Evolutionary conservation across 1,140 invertebrate species (phyloP), one percentile per base, ranked within the genome.

Genomic region (Tetraneura akinire): DNA sequence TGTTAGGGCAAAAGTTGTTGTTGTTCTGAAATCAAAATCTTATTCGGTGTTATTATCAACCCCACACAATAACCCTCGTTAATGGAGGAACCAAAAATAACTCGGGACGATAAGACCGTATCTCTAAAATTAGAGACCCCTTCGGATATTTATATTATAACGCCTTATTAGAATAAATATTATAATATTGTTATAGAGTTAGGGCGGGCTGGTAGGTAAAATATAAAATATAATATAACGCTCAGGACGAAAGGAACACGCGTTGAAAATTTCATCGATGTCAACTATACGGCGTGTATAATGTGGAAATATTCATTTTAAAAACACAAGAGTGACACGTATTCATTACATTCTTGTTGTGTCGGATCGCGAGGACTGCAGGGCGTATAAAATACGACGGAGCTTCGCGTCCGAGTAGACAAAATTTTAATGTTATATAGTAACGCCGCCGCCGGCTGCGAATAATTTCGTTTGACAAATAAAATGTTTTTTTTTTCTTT

Each of bases 401-500:
- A 68, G 13, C 37, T n/a, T n/a, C n/a, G 47, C 66, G 42, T 47
- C 13, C 3, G 21, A 14, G 66, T 26, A 16, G n/a, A n/a, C n/a
- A 5, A 68, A 45, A 23, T 23, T 68, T 68, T 14, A 47, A 68
- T 37, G 66, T 47, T 47, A 45, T 21, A 37, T n/a, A n/a, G n/a
- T n/a, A n/a, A n/a, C n/a, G n/a, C n/a, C n/a, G n/a, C 23, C 26
- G 6, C 66, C 42, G 42, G 13, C 42, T 68, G 66, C 37, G 9
- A 68, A 47, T 68, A 47, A 68, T 68, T 68, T 47, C 66, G 8
- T 21, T 68, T 47, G 42, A 26, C 37, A 45, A 68, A 68, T 68
- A 68, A 47, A 68, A 47, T 68, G 42, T 68, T 68, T 68, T 53
- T 47, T 26, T n/a, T n/a, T n/a, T n/a, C n/a, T n/a, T n/a, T n/a